A percentile compares a stretch with the other conserved stretches of the same genome.
Conservation (phyloP, 2,113 vertebrate species). For the Hepsetus odoe region DNA sequence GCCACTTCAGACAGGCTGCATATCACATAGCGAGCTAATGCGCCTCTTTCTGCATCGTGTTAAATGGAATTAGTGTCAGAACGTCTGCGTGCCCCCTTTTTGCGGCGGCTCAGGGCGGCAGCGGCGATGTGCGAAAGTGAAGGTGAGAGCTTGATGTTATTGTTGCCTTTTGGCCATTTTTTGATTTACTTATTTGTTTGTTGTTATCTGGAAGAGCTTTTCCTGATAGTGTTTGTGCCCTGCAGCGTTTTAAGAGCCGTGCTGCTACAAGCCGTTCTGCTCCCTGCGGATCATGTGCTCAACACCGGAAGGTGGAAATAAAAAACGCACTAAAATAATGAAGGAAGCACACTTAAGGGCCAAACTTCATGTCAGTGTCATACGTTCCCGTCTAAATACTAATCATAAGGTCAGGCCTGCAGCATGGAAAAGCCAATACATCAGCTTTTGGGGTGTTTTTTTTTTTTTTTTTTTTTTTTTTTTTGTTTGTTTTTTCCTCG, state of each 20-base stretch:
- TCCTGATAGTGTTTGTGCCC: conserved; percentile 21
- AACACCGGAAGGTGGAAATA: not conserved
- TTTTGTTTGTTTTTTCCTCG: not conserved
- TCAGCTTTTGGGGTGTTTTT: not conserved
- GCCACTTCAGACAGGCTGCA: not conserved
- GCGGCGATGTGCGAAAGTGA: not conserved
- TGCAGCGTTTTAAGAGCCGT: conserved; percentile 11
- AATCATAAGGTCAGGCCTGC: not conserved
- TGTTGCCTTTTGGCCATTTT: conserved; percentile 7
- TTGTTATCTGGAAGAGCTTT: not conserved
- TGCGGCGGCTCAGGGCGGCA: not conserved
- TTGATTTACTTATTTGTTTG: too few species aligned
- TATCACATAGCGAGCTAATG: not conserved
- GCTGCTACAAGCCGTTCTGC: not conserved
- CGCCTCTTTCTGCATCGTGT: not conserved
- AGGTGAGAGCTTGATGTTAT: not conserved
- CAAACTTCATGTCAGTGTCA: not conserved
- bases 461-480: not conserved
- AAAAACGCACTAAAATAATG: not conserved
- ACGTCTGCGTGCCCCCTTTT: not conserved
- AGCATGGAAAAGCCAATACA: not conserved
- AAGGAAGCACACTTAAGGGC: not conserved
- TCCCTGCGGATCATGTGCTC: conserved; percentile 4
- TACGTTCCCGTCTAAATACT: not conserved
- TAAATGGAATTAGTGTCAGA: conserved; percentile 13